phyloP scores from a whole-genome alignment of 2,113 vertebrate genomes.

The Gallinago jamesoni region DNA sequence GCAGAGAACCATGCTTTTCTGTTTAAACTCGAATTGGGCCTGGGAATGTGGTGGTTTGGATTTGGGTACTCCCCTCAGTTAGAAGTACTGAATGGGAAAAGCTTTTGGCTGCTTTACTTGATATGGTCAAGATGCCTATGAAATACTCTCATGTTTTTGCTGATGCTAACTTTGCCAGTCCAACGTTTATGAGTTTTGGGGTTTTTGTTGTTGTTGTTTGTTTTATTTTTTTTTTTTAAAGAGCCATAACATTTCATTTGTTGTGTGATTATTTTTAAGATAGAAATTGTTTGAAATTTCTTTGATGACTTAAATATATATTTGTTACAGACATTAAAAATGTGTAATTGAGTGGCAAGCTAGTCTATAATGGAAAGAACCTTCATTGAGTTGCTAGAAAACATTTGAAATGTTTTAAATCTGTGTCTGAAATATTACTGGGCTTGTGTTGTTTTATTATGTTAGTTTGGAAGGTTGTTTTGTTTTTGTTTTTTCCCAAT shows the following conservation, averaged over 20 bases:
- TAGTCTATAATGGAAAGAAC: background rate
- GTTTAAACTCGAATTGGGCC: background rate
- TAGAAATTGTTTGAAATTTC: background rate
- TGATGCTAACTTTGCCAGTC: background rate
- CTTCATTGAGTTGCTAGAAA: background rate
- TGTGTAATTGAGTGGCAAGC: background rate
- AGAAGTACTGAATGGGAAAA: background rate
- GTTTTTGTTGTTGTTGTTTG: too few relatives aligned
- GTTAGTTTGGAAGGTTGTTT: background rate
- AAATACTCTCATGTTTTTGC: background rate
- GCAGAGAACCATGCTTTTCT: fast-evolving
- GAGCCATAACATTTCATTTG: background rate
- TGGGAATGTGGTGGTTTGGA: background rate
- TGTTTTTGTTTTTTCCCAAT: background rate
- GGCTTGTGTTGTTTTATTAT: background rate
- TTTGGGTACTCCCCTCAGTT: fast-evolving
- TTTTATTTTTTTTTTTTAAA: too few relatives aligned
- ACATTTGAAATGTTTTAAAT: background rate
- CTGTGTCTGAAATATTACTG: background rate
- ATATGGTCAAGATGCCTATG: background rate
- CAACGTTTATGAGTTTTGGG: too few relatives aligned
- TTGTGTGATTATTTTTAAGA: background rate
- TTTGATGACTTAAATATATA: background rate
- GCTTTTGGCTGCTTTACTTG: background rate
- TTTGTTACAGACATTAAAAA: background rate